Conservation (phyloP, 2,888 invertebrate genomes). For the Agonopterix alstromeriana region DNA sequence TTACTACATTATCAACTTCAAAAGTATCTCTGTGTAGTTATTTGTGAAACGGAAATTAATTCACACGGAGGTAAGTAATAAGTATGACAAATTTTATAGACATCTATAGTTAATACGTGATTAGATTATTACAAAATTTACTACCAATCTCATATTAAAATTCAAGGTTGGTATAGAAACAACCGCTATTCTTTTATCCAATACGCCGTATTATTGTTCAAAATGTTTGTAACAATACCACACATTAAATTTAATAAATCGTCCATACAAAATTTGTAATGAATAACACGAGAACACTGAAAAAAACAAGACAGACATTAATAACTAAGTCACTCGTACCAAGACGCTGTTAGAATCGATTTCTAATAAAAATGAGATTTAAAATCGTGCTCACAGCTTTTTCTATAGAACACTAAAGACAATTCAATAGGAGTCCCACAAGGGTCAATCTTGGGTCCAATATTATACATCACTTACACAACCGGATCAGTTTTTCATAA, state of each 20-base stretch:
- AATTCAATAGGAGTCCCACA: constrained; percentile 12
- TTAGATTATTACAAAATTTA: no score
- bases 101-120: no score
- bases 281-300: constrained; percentile 21
- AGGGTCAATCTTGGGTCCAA: constrained; percentile 12
- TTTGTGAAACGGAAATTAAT: no score
- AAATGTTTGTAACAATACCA: constrained; percentile 1
- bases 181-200: no score
- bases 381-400: constrained; percentile 39
- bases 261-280: constrained; percentile 10
- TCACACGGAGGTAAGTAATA: no score
- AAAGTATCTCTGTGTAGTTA: no score
- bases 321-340: constrained; percentile 70
- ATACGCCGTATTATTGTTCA: no score
- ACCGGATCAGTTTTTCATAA: background rate
- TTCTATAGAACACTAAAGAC: constrained; percentile 21
- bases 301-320: constrained; percentile 43
- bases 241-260: constrained; percentile 6
- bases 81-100: no score
- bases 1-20: no score
- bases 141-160: no score
- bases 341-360: constrained; percentile 70
- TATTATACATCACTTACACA: constrained; percentile 4
- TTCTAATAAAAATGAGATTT: constrained; percentile 32
- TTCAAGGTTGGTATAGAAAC: no score